Evolutionary conservation across 1,140 invertebrate genomes (phyloP), one percentile per base, ranked within the genome.

Genomic region (Eulimnadia texana): DNA sequence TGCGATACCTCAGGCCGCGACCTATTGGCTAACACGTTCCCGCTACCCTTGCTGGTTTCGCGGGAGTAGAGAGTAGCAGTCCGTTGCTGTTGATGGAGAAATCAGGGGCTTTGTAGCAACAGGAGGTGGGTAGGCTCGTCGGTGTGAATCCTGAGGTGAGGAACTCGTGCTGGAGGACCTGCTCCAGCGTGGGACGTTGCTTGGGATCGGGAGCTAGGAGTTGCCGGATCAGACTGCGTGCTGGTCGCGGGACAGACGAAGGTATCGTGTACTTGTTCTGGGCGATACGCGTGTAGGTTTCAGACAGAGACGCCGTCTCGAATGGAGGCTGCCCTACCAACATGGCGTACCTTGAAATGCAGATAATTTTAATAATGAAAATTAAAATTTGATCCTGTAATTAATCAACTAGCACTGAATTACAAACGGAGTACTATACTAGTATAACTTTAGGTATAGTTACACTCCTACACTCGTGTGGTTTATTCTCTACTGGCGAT

Each of bases 321-420:
- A 98, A 98, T 3, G 94, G 94, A 3, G 94, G 93, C 71, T 89
- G 90, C 6, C 94, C 94, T 51, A 95, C 85, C 2, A 98, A 75
- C 61, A 98, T 73, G 2, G 93, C 96, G 71, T 93, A 98, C 69
- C 79, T 82, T 13, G 27, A 58, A 58, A 2, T 13, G 13, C 33
- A 42, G 33, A 9, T 42, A 42, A 42, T 16, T 42, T 58, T 57
- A 62, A 67, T n/a, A n/a, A n/a, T n/a, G n/a, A n/a, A n/a, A n/a
- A n/a, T n/a, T n/a, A n/a, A n/a, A n/a, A n/a, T n/a, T n/a, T n/a
- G n/a, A n/a, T n/a, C n/a, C n/a, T n/a, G n/a, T n/a, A n/a, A n/a
- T n/a, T n/a, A n/a, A n/a, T n/a, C n/a, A n/a, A n/a, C n/a, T n/a
- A n/a, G n/a, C n/a, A n/a, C n/a, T n/a, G n/a, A n/a, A n/a, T n/a